Evolutionary conservation across 2,888 invertebrate species (phyloP).

Genomic region (Cosmia trapezina): DNA sequence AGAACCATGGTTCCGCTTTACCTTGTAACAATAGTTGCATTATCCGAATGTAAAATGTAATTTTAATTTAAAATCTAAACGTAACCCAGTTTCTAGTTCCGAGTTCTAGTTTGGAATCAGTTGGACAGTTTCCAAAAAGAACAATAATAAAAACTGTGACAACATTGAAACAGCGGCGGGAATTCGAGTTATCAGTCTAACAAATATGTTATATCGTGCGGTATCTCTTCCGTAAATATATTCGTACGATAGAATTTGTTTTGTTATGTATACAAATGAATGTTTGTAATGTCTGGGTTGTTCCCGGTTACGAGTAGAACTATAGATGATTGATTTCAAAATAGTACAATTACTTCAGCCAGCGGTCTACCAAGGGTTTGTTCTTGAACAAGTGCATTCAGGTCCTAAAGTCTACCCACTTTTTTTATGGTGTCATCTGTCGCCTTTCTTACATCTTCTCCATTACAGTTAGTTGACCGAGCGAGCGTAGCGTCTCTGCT

Average conservation of each 20-base stretch:
- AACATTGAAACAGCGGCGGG: slow-evolving; percentile 39
- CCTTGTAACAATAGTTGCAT: slow-evolving; percentile 16
- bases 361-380: not conserved
- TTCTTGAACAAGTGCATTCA: not conserved
- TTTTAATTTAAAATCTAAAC: slow-evolving; percentile 13
- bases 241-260: slow-evolving; percentile 35
- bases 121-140: slow-evolving; percentile 57
- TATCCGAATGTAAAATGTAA: slow-evolving; percentile 10
- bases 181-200: slow-evolving; percentile 46
- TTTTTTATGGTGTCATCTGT: not conserved
- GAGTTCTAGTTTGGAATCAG: slow-evolving; percentile 32
- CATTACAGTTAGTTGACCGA: not conserved
- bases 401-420: not conserved
- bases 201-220: slow-evolving; percentile 30
- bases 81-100: slow-evolving; percentile 34
- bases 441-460: not conserved
- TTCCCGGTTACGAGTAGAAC: not conserved
- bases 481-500: no score
- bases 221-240: slow-evolving; percentile 57
- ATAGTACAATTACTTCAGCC: not conserved
- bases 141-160: slow-evolving; percentile 51
- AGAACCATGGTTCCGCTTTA: slow-evolving; percentile 32
- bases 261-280: slow-evolving; percentile 59
- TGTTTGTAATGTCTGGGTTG: slow-evolving; percentile 31
- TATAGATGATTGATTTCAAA: not conserved